Base-by-base conservation (phyloP, 2,888 invertebrate species). In the Arrhopalites spinosus region DNA sequence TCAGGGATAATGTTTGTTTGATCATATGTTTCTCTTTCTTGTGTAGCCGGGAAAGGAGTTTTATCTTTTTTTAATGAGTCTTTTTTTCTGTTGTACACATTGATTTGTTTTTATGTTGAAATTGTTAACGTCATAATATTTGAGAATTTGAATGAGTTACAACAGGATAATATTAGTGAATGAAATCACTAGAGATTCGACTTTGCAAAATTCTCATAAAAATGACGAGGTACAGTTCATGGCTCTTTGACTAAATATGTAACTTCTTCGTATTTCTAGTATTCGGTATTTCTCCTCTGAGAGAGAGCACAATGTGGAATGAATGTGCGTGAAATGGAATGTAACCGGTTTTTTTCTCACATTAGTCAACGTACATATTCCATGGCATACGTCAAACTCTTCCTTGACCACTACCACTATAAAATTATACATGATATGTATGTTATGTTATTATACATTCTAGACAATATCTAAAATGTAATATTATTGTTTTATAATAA, bases 401-500 rank as follows among this genome's bases (percentile, higher is more conserved):
- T 71, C 71, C 71, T 71, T 71, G 59, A 71, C 71, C 71, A 59
- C 50, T 45, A 66, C 67, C 2, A 47, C 20, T 11, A 23, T 3
- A n/a, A 47, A 2, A n/a, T 17, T 13, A 47, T 47, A 47, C 47
- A 47, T n/a, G n/a, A 17, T 47, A 13, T 1, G 47, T 17, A 13
- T 47, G 13, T 47, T 47, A 56, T 23, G 53, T 56, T 1, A n/a
- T 56, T 23, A 56, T 23, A 20, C 15, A 56, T 23, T 56, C 20
- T 45, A n/a, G n/a, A n/a, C n/a, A n/a, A n/a, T n/a, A n/a, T n/a
- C n/a, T n/a, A n/a, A n/a, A n/a, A n/a, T n/a, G n/a, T n/a, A n/a
- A n/a, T n/a, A n/a, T n/a, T n/a, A n/a, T n/a, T n/a, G n/a, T n/a
- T n/a, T n/a, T n/a, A n/a, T n/a, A n/a, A n/a, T n/a, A n/a, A n/a